These are phyloP conservation scores for Hybognathus amarus DNA, from an alignment of 2,797 vertebrate species.

Conservation along the genomic window DNA sequence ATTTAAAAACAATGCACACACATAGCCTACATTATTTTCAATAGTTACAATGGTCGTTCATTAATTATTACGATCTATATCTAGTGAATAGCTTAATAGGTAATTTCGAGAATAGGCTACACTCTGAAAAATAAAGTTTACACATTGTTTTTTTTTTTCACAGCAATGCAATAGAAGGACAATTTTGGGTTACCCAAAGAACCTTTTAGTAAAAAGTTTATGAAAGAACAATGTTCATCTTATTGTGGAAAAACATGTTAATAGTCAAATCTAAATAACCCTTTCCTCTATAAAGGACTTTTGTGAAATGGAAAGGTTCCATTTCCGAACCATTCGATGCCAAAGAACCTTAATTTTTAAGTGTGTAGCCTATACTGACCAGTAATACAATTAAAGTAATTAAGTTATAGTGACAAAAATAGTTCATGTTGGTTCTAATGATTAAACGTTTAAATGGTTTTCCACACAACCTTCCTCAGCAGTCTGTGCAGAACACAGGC, in stretches of 20 bases:
- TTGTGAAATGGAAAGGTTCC: too few species aligned
- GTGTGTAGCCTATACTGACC: not conserved
- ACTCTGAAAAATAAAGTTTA: too few species aligned
- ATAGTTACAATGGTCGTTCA: not conserved
- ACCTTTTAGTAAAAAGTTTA: not conserved
- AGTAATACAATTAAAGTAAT: not conserved
- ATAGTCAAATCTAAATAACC: too few species aligned
- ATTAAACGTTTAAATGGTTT: not conserved
- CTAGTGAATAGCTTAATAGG: not conserved
- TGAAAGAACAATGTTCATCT: not conserved
- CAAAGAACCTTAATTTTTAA: not conserved
- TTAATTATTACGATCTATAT: not conserved
- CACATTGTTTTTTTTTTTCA: too few species aligned
- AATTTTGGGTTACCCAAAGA: not conserved
- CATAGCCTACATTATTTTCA: too few species aligned
- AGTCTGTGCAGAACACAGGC: constrained; percentile 11
- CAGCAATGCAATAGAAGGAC: not conserved
- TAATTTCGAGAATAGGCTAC: not conserved
- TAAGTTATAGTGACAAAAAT: not conserved
- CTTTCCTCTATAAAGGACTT: not conserved
- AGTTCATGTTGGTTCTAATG: not conserved
- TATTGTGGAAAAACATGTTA: not conserved
- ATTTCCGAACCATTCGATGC: not conserved
- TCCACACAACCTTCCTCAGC: constrained; percentile 21
- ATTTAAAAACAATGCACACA: not conserved